phyloP scores from a whole-genome alignment of 2,888 invertebrate species.

The Cyaniris semiargus region DNA sequence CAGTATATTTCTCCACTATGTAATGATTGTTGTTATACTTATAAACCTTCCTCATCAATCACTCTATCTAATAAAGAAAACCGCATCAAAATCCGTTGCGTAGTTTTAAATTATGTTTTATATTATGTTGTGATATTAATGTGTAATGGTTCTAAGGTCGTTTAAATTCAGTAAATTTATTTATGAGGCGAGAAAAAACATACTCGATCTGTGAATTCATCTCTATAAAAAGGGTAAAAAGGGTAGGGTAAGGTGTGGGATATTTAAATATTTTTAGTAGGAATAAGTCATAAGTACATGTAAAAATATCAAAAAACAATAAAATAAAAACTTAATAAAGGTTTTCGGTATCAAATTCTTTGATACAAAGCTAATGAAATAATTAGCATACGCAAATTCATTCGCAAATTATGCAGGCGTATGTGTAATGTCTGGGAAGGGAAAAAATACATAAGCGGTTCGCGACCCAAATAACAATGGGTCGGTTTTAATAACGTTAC shows the following conservation, averaged over 20 bases:
- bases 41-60: too few relatives aligned
- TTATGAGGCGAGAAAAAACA: too few relatives aligned
- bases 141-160: neutral
- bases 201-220: too few relatives aligned
- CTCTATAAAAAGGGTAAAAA: too few relatives aligned
- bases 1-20: too few relatives aligned
- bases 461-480: conserved; percentile 8
- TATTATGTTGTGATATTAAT: neutral
- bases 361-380: conserved; percentile 5
- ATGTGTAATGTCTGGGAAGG: neutral
- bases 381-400: neutral
- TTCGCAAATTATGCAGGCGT: conserved; percentile 19
- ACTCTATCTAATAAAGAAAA: too few relatives aligned
- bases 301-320: neutral
- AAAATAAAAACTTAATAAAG: neutral
- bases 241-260: too few relatives aligned
- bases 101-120: too few relatives aligned
- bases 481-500: neutral
- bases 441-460: neutral
- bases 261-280: neutral
- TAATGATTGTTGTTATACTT: too few relatives aligned
- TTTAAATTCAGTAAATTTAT: too few relatives aligned
- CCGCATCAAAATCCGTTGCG: too few relatives aligned
- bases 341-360: neutral
- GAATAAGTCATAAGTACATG: too few relatives aligned